Evolutionary conservation across 2,113 vertebrate genomes (phyloP).

Genomic region (Hippocampus comes): DNA sequence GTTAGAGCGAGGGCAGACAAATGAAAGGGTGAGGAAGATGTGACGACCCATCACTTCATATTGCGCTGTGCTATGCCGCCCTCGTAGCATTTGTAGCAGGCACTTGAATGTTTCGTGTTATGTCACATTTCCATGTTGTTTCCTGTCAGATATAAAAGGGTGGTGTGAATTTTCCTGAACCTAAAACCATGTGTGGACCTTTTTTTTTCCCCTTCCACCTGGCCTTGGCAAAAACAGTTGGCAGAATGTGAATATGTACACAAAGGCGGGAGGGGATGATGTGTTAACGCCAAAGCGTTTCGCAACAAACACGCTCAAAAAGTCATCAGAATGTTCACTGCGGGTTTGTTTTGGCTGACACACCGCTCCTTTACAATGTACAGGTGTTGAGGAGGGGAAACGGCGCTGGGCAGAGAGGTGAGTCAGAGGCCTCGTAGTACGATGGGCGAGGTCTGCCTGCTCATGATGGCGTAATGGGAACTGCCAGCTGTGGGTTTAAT

Average conservation of each 20-base stretch:
- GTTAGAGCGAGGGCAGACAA: slow-evolving; percentile 15
- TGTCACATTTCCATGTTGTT: slow-evolving; percentile 57
- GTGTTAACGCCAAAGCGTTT: slow-evolving; percentile 66
- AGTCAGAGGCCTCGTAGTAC: slow-evolving; percentile 51
- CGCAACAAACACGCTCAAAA: slow-evolving; percentile 60
- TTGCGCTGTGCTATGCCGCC: slow-evolving; percentile 15
- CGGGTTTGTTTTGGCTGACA: slow-evolving; percentile 41
- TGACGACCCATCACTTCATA: slow-evolving; percentile 39
- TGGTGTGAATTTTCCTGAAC: slow-evolving; percentile 71
- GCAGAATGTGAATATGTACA: slow-evolving; percentile 48
- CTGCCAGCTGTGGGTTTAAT: slow-evolving; percentile 75
- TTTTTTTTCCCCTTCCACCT: slow-evolving; percentile 41
- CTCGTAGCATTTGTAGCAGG: slow-evolving; percentile 36
- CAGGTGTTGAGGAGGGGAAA: slow-evolving; percentile 64
- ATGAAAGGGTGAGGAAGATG: slow-evolving; percentile 22
- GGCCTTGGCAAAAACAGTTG: slow-evolving; percentile 36
- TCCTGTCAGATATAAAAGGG: slow-evolving; percentile 67
- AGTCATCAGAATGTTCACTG: slow-evolving; percentile 48
- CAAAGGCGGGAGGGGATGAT: slow-evolving; percentile 42
- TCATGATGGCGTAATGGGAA: slow-evolving; percentile 73
- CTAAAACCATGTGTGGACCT: slow-evolving; percentile 61
- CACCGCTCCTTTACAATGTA: slow-evolving; percentile 67
- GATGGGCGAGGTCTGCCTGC: slow-evolving; percentile 46
- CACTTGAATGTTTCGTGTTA: slow-evolving; percentile 57
- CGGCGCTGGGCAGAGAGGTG: slow-evolving; percentile 30